phyloP scores from a whole-genome alignment of 2,888 invertebrate species.

The Ophonus ardosiacus region DNA sequence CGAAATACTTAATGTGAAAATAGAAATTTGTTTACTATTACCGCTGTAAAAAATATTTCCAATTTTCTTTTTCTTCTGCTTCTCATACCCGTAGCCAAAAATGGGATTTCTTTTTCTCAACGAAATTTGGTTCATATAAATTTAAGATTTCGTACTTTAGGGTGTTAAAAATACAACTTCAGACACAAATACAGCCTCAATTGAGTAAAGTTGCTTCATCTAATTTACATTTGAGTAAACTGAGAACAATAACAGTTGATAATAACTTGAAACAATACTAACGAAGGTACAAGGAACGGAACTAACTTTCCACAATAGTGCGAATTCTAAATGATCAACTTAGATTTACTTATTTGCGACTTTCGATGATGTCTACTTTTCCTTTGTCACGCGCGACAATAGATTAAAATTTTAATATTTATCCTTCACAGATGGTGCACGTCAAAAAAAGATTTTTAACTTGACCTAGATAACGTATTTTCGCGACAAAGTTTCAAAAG shows the following conservation, averaged over 20 bases:
- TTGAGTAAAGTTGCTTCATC: not conserved
- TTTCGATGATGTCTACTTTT: not conserved
- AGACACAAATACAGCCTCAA: not conserved
- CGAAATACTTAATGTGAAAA: no score
- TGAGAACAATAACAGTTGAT: not conserved
- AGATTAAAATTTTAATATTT: slow-evolving; percentile 26
- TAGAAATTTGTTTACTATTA: no score
- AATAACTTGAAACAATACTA: slow-evolving; percentile 19
- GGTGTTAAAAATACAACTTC: no score
- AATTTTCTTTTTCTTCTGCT: no score
- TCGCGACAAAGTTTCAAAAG: not conserved
- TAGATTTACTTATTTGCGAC: not conserved
- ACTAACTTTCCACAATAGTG: not conserved
- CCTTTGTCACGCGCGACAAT: slow-evolving; percentile 2
- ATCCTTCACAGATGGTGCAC: not conserved
- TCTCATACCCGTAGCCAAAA: no score
- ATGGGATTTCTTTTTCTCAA: no score
- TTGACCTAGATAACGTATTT: slow-evolving; percentile 15
- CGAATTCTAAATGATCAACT: not conserved
- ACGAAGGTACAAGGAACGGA: not conserved
- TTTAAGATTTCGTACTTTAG: no score
- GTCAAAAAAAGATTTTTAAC: slow-evolving; percentile 17
- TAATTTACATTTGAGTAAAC: not conserved
- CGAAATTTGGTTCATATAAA: no score
- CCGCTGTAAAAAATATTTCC: no score